Base-by-base conservation (phyloP, 2,797 vertebrate genomes). In the Macroramphosus scolopax region DNA sequence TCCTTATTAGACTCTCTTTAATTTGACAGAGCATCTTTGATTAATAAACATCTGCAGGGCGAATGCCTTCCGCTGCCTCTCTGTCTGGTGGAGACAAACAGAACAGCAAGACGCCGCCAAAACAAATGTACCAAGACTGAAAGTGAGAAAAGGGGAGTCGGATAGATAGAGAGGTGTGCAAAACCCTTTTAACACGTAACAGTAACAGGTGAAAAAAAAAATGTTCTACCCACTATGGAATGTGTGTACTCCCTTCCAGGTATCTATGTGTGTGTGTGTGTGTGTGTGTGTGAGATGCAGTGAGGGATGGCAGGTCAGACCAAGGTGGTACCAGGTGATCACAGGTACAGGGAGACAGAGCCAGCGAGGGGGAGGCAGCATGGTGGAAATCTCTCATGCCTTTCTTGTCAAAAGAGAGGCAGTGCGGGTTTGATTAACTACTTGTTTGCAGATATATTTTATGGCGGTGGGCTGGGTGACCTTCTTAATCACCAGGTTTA, bases 291-390 rank as follows among this genome's bases (percentile, higher is more conserved):
- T 32, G 42, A 17, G 40, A 15, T 33, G 40, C 43, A 39, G 35
- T 47, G 44, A 47, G 48, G 16, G 35, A 6, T 69, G 66, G 37
- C 49, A 49, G 65, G 70, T 77, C 68, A 83, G 64, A 46, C 33
- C 36, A 49, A 81, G 78, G 77, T 75, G 60, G 81, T 86, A 81
- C 83, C 83, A 81, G 81, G 78, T 77, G 65, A 82, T 72, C 63
- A 43, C 75, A 86, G 84, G 83, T 87, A 87, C 84, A 73, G 63
- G 34, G 45, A 60, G 42, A 63, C 17, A 28, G 39, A 49, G 45
- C 11, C 28, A 18, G 26, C n/a, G n/a, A n/a, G 42, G 34, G 52
- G 51, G 59, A 72, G 58, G 15, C 9, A 24, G 22, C 56, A 8
- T 39, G 29, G 46, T 43, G 43, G 30, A 38, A 12, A 37, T 43